Evolutionary conservation across 1,140 invertebrate genomes (phyloP).

Genomic region (Brachionus sp.): DNA sequence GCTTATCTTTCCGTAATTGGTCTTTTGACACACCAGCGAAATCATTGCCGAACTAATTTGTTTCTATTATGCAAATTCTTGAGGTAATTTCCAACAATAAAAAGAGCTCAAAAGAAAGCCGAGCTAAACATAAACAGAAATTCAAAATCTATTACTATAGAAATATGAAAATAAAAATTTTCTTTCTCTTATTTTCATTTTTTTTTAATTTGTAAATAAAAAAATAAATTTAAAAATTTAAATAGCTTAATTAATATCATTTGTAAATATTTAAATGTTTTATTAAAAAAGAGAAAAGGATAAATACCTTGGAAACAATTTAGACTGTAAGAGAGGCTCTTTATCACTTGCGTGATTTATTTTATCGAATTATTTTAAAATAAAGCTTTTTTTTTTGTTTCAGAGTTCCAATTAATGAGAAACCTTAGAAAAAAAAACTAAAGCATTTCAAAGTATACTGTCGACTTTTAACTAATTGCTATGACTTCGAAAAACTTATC

Average conservation of each 20-base stretch:
- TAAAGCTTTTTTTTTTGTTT: not conserved
- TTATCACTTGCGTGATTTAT: not conserved
- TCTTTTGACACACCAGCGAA: slow-evolving; percentile 20
- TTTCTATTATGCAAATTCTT: not conserved
- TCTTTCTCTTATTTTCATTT: no score
- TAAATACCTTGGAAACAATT: slow-evolving; percentile 41
- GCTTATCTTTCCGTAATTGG: not conserved
- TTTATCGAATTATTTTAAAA: not conserved
- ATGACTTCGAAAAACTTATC: slow-evolving; percentile 22
- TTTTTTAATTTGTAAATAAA: slow-evolving; percentile 22
- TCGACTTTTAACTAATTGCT: slow-evolving; percentile 26
- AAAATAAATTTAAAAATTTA: not conserved
- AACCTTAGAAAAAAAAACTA: not conserved
- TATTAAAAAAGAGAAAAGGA: not conserved
- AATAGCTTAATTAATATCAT: slow-evolving; percentile 17
- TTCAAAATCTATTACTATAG: slow-evolving; percentile 21
- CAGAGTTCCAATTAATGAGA: not conserved
- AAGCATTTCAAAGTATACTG: not conserved
- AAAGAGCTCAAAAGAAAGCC: not conserved
- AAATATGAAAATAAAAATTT: slow-evolving; percentile 29
- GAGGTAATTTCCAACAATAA: not conserved
- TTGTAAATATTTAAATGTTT: slow-evolving; percentile 39
- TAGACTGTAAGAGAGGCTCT: not conserved
- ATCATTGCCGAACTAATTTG: slow-evolving; percentile 10
- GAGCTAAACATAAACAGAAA: slow-evolving; percentile 38